Evolutionary conservation across 2,797 vertebrate species (phyloP).

Genomic region (Sciaenops ocellatus): DNA sequence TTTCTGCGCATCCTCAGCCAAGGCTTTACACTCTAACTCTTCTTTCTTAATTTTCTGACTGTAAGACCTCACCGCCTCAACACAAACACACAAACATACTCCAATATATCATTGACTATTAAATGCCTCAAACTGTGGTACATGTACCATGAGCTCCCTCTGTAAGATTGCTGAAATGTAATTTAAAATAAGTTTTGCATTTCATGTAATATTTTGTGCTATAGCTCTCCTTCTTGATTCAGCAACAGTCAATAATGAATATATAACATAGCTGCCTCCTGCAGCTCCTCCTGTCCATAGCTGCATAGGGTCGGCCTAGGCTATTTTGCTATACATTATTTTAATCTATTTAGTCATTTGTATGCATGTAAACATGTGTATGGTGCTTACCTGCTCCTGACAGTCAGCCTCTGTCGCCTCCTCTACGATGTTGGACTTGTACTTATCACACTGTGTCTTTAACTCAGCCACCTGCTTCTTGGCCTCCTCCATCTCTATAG

Average conservation of each 20-base stretch:
- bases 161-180: too few relatives aligned
- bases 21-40: slow-evolving; percentile 89
- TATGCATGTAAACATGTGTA: background rate
- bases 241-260: too few relatives aligned
- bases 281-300: too few relatives aligned
- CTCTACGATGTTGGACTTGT: slow-evolving; percentile 88
- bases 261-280: too few relatives aligned
- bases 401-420: slow-evolving; percentile 90
- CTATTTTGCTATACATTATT: too few relatives aligned
- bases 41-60: slow-evolving; percentile 91
- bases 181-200: too few relatives aligned
- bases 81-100: slow-evolving; percentile 43
- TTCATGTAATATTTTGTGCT: too few relatives aligned
- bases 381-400: slow-evolving; percentile 87
- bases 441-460: slow-evolving; percentile 91
- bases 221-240: too few relatives aligned
- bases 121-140: too few relatives aligned
- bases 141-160: too few relatives aligned
- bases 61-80: slow-evolving; percentile 87
- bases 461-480: slow-evolving; percentile 89
- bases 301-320: too few relatives aligned
- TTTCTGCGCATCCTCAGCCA: slow-evolving; percentile 91
- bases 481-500: slow-evolving; percentile 90
- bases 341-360: background rate
- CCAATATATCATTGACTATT: background rate